These are phyloP conservation scores for Otolemur crassicaudatus DNA, from an alignment of 2,797 vertebrate genomes.

Conservation along the genomic window DNA sequence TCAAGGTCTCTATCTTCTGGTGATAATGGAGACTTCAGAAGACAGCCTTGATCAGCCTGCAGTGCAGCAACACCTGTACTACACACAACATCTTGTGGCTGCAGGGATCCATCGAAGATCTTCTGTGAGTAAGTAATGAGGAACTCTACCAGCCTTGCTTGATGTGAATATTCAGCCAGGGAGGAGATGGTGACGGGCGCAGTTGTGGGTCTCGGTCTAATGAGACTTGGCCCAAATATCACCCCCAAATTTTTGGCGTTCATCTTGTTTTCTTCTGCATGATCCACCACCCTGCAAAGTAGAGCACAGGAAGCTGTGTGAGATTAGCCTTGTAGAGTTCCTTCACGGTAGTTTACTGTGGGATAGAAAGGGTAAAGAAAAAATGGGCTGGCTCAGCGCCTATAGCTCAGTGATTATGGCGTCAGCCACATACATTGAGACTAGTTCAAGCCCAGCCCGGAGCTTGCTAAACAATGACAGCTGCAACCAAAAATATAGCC, in stretches of 20 bases:
- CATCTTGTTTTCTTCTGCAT: constrained; percentile 98
- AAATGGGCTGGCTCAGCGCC: neutral
- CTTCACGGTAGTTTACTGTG: neutral
- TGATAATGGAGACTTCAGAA: constrained; percentile 82
- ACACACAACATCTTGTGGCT: constrained; percentile 80
- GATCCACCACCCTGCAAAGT: constrained; percentile 92
- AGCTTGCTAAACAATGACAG: no score
- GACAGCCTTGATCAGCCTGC: constrained; percentile 82
- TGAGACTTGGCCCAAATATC: constrained; percentile 97
- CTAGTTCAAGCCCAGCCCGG: no score
- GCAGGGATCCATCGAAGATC: constrained; percentile 91
- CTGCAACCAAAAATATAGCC: no score
- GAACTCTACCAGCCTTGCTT: constrained; percentile 96
- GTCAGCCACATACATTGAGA: no score
- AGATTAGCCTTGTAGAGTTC: neutral
- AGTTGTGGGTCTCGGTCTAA: constrained; percentile 94
- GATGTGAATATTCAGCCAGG: constrained; percentile 97
- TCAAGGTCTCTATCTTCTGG: constrained; percentile 91
- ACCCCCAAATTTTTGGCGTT: constrained; percentile 97
- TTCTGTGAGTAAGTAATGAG: constrained; percentile 93
- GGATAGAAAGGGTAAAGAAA: neutral
- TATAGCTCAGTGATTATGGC: no score
- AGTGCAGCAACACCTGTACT: neutral
- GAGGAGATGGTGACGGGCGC: constrained; percentile 96
- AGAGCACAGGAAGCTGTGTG: neutral